These are phyloP conservation scores for Ctenodactylus gundi DNA, from an alignment of 2,113 vertebrate genomes.

Conservation along the genomic window DNA sequence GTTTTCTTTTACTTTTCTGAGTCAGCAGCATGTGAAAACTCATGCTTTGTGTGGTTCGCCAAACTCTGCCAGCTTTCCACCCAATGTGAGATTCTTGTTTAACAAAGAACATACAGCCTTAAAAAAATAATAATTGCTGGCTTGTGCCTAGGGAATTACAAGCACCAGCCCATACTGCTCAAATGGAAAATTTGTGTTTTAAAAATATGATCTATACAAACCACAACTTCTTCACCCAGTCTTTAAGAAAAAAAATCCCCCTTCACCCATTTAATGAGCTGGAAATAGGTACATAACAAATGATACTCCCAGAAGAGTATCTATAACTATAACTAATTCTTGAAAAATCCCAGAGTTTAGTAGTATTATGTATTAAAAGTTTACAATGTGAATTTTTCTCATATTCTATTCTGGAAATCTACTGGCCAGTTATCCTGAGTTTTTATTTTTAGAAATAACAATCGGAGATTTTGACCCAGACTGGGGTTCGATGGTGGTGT, in stretches of 20 bases:
- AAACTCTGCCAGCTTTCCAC: background rate
- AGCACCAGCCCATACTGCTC: background rate
- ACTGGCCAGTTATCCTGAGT: background rate
- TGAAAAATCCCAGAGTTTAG: background rate
- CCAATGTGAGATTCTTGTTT: conserved; percentile 16
- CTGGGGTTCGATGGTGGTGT: background rate
- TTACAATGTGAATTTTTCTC: background rate
- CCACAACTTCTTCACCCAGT: background rate
- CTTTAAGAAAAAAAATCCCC: background rate
- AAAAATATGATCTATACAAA: background rate
- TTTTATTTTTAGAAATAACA: background rate
- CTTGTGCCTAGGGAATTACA: background rate
- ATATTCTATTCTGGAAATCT: background rate
- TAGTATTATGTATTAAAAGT: background rate
- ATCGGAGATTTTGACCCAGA: background rate
- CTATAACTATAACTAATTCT: background rate
- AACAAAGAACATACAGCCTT: background rate
- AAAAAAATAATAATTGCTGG: background rate
- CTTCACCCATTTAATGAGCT: background rate
- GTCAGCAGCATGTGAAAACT: background rate
- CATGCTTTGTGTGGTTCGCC: background rate
- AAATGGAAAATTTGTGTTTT: conserved; percentile 41
- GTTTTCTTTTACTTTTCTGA: conserved; percentile 29
- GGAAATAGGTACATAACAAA: background rate
- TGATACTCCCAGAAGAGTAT: background rate